Evolutionary conservation across 2,113 vertebrate species (phyloP).

Genomic region (Lonchura striata): DNA sequence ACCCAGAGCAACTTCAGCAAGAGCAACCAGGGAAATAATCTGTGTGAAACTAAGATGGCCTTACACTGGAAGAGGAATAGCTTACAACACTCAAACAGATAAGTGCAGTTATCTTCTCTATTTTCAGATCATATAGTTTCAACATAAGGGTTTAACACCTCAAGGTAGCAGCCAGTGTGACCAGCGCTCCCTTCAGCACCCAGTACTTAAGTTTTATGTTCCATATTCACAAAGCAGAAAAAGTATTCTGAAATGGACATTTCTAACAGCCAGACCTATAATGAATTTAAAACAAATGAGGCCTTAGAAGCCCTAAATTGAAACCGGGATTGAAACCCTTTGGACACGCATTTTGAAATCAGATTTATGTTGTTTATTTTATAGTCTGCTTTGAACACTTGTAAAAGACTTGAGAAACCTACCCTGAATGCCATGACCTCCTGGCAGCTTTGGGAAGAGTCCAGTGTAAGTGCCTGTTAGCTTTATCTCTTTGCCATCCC

Average conservation of each 20-base stretch:
- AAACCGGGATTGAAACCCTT: not conserved
- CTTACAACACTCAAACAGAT: not conserved
- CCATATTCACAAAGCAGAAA: not conserved
- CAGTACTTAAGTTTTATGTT: not conserved
- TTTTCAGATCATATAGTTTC: not conserved
- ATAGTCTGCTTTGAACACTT: not conserved
- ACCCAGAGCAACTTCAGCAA: not conserved
- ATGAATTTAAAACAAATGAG: not conserved
- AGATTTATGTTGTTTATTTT: not conserved
- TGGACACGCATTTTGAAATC: not conserved
- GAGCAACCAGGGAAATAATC: not conserved
- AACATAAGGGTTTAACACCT: not conserved
- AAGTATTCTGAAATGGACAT: not conserved
- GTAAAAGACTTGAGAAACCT: not conserved
- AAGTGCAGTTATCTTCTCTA: not conserved
- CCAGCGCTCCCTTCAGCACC: not conserved
- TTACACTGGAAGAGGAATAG: not conserved
- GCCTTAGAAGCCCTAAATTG: not conserved
- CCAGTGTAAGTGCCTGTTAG: conserved; percentile 64
- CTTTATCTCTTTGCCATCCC: conserved; percentile 72
- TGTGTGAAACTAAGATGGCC: not conserved
- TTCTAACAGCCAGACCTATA: not conserved
- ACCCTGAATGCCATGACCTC: conserved; percentile 73
- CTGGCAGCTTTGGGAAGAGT: conserved; percentile 63
- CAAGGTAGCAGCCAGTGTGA: not conserved